phyloP scores from a whole-genome alignment of 1,140 invertebrate species.

The Eriosoma lanigerum region DNA sequence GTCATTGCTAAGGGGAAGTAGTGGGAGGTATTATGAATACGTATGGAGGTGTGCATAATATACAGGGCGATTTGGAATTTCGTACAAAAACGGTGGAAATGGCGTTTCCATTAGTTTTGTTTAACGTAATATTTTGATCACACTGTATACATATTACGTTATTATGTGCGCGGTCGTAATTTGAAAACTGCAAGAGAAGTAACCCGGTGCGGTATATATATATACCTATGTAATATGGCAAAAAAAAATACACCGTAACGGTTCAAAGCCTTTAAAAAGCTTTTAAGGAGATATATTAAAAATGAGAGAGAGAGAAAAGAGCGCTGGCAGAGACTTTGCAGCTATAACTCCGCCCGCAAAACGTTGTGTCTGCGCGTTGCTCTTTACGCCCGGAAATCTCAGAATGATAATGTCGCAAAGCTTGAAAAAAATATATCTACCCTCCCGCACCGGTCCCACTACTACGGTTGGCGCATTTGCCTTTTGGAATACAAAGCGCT shows the following conservation, averaged over 20 bases:
- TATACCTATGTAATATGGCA: background rate
- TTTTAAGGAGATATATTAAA: constrained; percentile 51
- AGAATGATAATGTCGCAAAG: constrained; percentile 46
- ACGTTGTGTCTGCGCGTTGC: constrained; percentile 49
- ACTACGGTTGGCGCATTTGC: constrained; percentile 5
- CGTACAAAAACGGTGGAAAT: too few species aligned
- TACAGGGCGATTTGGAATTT: too few species aligned
- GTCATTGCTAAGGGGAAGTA: constrained; percentile 37
- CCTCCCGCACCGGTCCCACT: background rate
- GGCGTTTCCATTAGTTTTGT: too few species aligned
- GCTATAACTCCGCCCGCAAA: constrained; percentile 44
- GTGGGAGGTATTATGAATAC: too few species aligned
- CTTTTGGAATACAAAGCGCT: constrained; percentile 12
- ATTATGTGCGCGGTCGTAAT: constrained; percentile 18
- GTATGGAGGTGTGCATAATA: too few species aligned
- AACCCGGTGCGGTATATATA: background rate
- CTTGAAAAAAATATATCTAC: constrained; percentile 17
- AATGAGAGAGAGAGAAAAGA: constrained; percentile 15
- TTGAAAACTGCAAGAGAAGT: constrained; percentile 44
- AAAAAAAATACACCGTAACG: constrained; percentile 26
- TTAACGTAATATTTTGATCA: too few species aligned
- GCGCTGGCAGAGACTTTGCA: background rate
- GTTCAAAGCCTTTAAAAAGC: constrained; percentile 51
- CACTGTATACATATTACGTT: background rate
- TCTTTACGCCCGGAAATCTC: constrained; percentile 50